Conservation (phyloP, 1,140 invertebrate species). For the Hypsibius dujardini region DNA sequence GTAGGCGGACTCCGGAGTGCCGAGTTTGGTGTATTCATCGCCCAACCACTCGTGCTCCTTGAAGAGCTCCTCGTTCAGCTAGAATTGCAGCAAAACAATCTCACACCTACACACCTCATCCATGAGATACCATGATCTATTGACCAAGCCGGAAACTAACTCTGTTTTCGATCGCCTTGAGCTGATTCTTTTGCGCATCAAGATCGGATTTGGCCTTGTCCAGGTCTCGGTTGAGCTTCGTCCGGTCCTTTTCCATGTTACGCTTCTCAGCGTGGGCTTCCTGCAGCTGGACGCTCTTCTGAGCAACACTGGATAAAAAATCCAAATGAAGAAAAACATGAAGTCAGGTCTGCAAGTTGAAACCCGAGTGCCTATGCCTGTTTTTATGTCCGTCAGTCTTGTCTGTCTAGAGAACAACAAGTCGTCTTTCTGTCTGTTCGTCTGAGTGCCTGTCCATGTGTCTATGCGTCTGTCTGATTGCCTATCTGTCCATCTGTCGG, state of each 20-base stretch:
- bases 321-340: not conserved
- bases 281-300: slow-evolving; percentile 1
- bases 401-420: too few species aligned
- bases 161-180: not conserved
- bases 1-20: too few species aligned
- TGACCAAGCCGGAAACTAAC: not conserved
- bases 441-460: too few species aligned
- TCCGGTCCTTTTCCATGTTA: slow-evolving; percentile 44
- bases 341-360: too few species aligned
- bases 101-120: too few species aligned
- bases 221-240: slow-evolving; percentile 24
- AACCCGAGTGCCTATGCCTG: too few species aligned
- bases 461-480: too few species aligned
- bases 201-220: slow-evolving; percentile 42
- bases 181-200: slow-evolving; percentile 34
- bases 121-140: not conserved
- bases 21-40: too few species aligned
- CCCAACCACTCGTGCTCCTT: not conserved
- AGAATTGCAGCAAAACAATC: too few species aligned
- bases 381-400: too few species aligned
- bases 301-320: not conserved
- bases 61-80: not conserved
- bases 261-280: slow-evolving; percentile 42
- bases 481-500: too few species aligned
- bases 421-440: too few species aligned